Percentiles rank a stretch among this genome's conserved stretches.
These are phyloP conservation scores for Luperina testacea DNA, from an alignment of 2,888 invertebrate species.

Conservation along the genomic window DNA sequence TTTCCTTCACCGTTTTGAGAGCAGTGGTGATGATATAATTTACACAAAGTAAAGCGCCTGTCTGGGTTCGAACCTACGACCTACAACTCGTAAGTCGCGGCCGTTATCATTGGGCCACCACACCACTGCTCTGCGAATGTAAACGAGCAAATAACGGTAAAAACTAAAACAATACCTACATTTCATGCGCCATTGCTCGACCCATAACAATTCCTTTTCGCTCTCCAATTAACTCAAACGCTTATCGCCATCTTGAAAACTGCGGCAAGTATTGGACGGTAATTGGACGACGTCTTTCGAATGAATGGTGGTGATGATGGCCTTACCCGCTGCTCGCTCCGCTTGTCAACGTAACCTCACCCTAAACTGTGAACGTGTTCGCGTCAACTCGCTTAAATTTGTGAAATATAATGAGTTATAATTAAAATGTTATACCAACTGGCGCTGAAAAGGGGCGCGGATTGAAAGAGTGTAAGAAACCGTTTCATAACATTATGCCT, in stretches of 20 bases:
- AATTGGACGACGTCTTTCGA: background rate
- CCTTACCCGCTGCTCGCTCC: background rate
- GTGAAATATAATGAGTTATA: constrained; percentile 48
- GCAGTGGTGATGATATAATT: too few species aligned
- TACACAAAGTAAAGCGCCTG: too few species aligned
- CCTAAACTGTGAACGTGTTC: background rate
- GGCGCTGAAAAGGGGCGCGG: constrained; percentile 11
- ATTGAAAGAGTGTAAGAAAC: background rate
- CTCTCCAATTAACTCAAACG: background rate
- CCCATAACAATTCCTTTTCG: background rate
- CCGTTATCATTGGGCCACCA: too few species aligned
- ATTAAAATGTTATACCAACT: constrained; percentile 56
- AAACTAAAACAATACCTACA: too few species aligned
- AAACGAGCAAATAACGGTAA: too few species aligned
- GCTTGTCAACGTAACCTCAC: background rate
- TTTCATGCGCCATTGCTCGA: too few species aligned
- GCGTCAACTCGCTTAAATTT: constrained; percentile 27
- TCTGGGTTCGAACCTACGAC: too few species aligned
- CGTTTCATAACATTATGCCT: background rate
- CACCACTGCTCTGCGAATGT: too few species aligned
- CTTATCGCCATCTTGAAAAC: background rate
- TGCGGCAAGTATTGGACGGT: background rate
- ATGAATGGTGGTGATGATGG: background rate
- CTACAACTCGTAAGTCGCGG: too few species aligned
- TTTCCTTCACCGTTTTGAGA: too few species aligned